Percentiles rank a stretch among this genome's conserved stretches.
These are phyloP conservation scores for Phocides pigmalion DNA, from an alignment of 1,140 invertebrate species.

Conservation along the genomic window DNA sequence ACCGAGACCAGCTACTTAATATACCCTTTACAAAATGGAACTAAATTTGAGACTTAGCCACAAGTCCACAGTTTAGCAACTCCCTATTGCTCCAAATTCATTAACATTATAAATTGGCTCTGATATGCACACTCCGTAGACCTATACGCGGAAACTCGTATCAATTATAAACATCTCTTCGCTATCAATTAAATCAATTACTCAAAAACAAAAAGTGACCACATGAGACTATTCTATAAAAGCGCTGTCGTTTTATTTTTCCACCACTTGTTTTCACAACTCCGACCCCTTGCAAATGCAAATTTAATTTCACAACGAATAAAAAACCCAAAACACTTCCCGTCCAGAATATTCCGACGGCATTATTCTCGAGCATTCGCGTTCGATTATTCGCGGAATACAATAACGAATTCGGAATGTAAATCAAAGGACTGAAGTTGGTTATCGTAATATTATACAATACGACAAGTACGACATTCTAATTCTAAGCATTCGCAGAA, in stretches of 20 bases:
- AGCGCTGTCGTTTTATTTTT: neutral
- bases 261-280: slow-evolving; percentile 7
- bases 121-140: too few relatives aligned
- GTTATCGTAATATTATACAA: slow-evolving; percentile 25
- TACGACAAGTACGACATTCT: slow-evolving; percentile 33
- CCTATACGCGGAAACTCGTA: neutral
- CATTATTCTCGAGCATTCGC: slow-evolving; percentile 2
- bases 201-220: slow-evolving; percentile 7
- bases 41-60: too few relatives aligned
- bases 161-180: neutral
- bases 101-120: too few relatives aligned
- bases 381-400: slow-evolving; percentile 22
- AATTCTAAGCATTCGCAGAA: slow-evolving; percentile 45
- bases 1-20: too few relatives aligned
- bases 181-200: neutral
- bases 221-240: slow-evolving; percentile 9
- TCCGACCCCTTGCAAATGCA: slow-evolving; percentile 18
- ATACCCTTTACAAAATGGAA: too few relatives aligned
- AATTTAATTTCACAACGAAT: slow-evolving; percentile 30
- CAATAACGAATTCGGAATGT: slow-evolving; percentile 27
- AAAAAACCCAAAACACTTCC: slow-evolving; percentile 26
- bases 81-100: too few relatives aligned
- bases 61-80: too few relatives aligned
- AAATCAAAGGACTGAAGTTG: slow-evolving; percentile 20
- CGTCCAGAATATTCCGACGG: slow-evolving; percentile 16